Evolutionary conservation across 2,113 vertebrate genomes (phyloP), one percentile per base, ranked within the genome.

Genomic region (Plecturocebus donacophilus): DNA sequence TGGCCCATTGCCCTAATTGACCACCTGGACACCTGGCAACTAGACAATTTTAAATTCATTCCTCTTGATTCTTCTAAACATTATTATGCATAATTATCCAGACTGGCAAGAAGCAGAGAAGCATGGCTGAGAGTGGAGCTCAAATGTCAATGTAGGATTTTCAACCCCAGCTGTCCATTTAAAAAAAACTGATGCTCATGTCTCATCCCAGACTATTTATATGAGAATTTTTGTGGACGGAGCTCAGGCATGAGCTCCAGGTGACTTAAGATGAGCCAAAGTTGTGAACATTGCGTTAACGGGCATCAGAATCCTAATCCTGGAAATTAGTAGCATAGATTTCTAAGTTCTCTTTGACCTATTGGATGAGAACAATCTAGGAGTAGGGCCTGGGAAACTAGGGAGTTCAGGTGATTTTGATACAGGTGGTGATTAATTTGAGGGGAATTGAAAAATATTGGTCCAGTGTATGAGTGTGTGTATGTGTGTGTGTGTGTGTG

Each of bases 11-110:
- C 90, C 40, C 61, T 80, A 66, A 97, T 42, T 84, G 90, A 84
- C 90, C 82, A 84, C 61, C 70, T 93, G 76, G 61, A 73, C 47
- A 93, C 90, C 85, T 96, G 92, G 68, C 58, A 75, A 40, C 47
- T 68, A 52, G 19, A 27, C 1, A 11, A 82, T 38, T 87, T 94
- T 97, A 11, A 89, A 64, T 76, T 86, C 13, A 30, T 81, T 70
- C 38, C 81, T 91, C 49, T 86, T 73, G 93, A 56, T 86, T 91
- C 45, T 82, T 95, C 38, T 92, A 32, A 95, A 82, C 4, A 38
- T 76, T 40, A 30, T 64, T 35, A 77, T 64, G 73, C 40, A 27
- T 71, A 81, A 92, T 86, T 95, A 83, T 66, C 32, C 35, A 86
- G 56, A 71, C 14, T 81, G 79, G 58, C 49, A 38, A 38, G 66